Evolutionary conservation across 1,140 invertebrate genomes (phyloP), one percentile per base, ranked within the genome.

Genomic region (Semibalanus balanoides): DNA sequence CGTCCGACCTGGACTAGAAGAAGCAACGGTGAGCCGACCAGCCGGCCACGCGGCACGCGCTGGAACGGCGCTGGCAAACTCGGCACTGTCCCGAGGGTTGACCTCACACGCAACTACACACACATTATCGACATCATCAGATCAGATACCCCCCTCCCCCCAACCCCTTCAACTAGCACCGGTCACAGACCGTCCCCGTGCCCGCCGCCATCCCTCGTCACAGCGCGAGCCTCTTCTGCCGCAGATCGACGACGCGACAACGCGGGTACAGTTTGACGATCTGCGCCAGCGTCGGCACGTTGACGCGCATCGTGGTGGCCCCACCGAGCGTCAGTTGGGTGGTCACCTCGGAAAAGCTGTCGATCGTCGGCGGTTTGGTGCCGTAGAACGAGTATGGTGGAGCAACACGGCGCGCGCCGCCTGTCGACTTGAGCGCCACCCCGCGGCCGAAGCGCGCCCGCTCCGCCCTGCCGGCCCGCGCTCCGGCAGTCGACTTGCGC

Each of bases 271-370:
- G 29, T 27, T 30, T 28, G 70, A 72, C 29, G n/a, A 72, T 72
- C 29, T 72, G 70, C n/a, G 70, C n/a, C 70, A 72, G 29, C n/a
- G 70, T 72, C 11, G 70, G 70, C 70, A 72, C 70, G 29, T 72
- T 72, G 25, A 72, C 70, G 9, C 29, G n/a, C 28, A 22, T 29
- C 7, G 70, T 14, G 19, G 3, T 70, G 22, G 28, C 70, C 19
- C 29, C 29, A n/a, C 28, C 70, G 19, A 72, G 70, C 70, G 70
- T 72, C 28, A 72, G 70, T n/a, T 30, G 70, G 19, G 70, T 29
- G 11, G 70, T 72, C 28, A 72, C 70, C n/a, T 72, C 29, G 0
- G 70, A 28, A n/a, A 29, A 72, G 29, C 29, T 28, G 29, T 11
- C 9, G 3, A 30, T 22, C 28, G 70, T 17, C 70, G 70, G 70